Conservation (phyloP, 2,888 invertebrate species). For the Xestia c-nigrum region DNA sequence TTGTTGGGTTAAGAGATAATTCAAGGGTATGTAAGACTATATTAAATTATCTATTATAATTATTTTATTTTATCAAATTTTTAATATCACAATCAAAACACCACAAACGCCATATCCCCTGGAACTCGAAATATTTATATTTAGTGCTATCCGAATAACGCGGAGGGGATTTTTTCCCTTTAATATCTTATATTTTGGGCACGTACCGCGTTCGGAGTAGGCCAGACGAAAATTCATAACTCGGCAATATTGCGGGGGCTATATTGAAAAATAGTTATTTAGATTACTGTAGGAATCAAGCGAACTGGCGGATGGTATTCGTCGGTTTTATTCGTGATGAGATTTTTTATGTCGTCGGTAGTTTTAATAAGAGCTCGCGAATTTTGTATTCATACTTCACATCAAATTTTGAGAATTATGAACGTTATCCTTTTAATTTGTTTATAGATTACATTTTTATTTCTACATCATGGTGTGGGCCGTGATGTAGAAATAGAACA, state of each 20-base stretch:
- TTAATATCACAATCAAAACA: conserved; percentile 23
- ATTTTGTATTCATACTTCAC: conserved; percentile 23
- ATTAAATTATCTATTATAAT: neutral
- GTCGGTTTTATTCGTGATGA: conserved; percentile 59
- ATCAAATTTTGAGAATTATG: conserved; percentile 38
- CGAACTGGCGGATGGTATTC: conserved; percentile 70
- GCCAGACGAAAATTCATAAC: conserved; percentile 86
- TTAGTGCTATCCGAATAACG: conserved; percentile 71
- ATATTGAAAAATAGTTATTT: conserved; percentile 89
- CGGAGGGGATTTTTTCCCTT: conserved; percentile 68
- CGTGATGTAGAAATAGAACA: neutral
- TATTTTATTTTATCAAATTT: neutral
- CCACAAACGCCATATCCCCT: conserved; percentile 40
- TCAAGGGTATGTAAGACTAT: neutral
- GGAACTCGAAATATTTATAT: conserved; percentile 77
- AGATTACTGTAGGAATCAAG: conserved; percentile 74
- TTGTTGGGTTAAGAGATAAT: neutral
- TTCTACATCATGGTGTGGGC: neutral
- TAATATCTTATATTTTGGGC: conserved; percentile 81
- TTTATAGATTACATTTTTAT: neutral
- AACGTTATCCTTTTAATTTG: neutral
- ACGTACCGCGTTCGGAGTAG: conserved; percentile 78
- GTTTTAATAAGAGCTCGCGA: conserved; percentile 52
- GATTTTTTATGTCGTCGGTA: conserved; percentile 48
- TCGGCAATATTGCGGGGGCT: conserved; percentile 76